A percentile compares a stretch with the other conserved stretches of the same genome.
Conservation (phyloP, 2,797 vertebrate species). For the Psittacula echo region DNA sequence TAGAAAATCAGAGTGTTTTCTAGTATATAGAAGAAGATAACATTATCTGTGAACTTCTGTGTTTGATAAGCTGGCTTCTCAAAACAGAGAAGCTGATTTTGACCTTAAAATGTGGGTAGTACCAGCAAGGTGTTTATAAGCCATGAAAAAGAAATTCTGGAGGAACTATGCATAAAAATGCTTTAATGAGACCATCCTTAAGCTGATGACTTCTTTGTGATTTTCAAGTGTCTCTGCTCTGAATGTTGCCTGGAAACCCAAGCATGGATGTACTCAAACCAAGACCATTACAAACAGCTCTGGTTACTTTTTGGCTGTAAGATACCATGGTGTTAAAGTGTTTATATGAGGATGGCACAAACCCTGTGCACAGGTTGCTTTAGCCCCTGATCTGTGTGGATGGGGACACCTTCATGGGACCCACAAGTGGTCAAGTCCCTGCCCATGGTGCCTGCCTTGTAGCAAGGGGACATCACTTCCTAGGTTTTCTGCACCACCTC, state of each 20-base stretch:
- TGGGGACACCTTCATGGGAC: background rate
- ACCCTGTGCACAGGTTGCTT: background rate
- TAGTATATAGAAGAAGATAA: background rate
- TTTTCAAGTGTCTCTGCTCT: background rate
- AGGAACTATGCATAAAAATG: background rate
- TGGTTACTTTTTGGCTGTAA: background rate
- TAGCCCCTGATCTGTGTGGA: background rate
- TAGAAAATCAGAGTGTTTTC: background rate
- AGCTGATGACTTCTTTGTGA: background rate
- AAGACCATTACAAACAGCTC: background rate
- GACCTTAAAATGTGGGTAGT: background rate
- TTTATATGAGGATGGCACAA: background rate
- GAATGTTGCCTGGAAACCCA: background rate
- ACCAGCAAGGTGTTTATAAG: background rate
- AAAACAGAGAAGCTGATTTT: background rate
- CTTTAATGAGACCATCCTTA: background rate
- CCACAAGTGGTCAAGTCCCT: accelerated
- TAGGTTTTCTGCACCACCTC: background rate
- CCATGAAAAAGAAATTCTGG: background rate
- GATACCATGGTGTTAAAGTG: background rate
- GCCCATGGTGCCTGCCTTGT: background rate
- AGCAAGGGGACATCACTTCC: background rate
- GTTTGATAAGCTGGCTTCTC: background rate
- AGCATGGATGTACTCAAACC: background rate
- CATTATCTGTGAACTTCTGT: background rate